Evolutionary conservation across 2,888 invertebrate genomes (phyloP).

Genomic region (Cistogaster globosa): DNA sequence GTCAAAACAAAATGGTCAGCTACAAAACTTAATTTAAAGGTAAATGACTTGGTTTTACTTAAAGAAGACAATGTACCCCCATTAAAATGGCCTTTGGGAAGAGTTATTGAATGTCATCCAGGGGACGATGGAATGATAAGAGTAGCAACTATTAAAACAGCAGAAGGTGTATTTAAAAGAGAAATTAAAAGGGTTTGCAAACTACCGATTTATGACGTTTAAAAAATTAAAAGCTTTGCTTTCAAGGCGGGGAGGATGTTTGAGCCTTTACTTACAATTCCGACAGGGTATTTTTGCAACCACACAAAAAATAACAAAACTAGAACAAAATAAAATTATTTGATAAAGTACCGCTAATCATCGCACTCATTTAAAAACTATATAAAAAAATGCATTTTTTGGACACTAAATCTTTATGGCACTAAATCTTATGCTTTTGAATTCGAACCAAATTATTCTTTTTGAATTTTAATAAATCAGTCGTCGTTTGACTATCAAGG

Average conservation of each 20-base stretch:
- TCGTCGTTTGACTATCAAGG: no score
- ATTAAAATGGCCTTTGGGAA: conserved; percentile 37
- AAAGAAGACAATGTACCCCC: conserved; percentile 41
- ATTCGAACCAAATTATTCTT: no score
- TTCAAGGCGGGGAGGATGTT: conserved; percentile 32
- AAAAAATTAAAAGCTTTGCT: conserved; percentile 21
- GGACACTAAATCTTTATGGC: no score
- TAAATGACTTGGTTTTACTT: conserved; percentile 29
- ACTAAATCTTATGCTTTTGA: no score
- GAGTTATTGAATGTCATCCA: conserved; percentile 26
- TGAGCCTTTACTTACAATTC: neutral
- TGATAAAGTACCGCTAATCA: no score
- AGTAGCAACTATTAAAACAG: conserved; percentile 40
- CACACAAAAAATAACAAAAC: no score
- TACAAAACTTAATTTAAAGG: conserved; percentile 9
- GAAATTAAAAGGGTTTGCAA: conserved; percentile 39
- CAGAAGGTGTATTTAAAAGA: conserved; percentile 34
- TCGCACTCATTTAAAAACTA: no score
- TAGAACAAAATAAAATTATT: no score
- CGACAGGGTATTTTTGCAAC: neutral
- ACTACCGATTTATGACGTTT: conserved; percentile 20
- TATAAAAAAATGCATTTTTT: no score
- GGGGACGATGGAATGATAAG: conserved; percentile 32
- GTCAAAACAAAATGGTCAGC: conserved; percentile 36
- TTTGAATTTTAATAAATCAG: no score